phyloP scores from a whole-genome alignment of 2,888 invertebrate species.

The Drosophila putrida region DNA sequence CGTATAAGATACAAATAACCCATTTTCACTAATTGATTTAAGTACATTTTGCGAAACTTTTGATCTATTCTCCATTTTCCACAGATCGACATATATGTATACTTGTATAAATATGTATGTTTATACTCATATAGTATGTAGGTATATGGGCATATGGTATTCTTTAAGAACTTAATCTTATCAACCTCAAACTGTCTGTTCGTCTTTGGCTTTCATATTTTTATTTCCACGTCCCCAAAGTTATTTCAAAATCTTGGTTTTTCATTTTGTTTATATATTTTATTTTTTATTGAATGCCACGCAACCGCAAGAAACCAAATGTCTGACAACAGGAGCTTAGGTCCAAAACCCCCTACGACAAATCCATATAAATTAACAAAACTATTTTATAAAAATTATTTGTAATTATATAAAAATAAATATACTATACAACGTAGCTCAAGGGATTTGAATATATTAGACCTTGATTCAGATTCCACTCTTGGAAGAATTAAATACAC shows the following conservation, averaged over 20 bases:
- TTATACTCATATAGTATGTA: background rate
- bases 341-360: conserved; percentile 16
- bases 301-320: conserved; percentile 19
- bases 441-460: background rate
- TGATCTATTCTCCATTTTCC: conserved; percentile 12
- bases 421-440: background rate
- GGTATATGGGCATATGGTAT: conserved; percentile 26
- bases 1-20: background rate
- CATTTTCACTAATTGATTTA: background rate
- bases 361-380: conserved; percentile 26
- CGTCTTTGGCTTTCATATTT: conserved; percentile 36
- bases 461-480: background rate
- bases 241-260: conserved; percentile 21
- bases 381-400: background rate
- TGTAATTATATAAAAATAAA: background rate
- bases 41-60: background rate
- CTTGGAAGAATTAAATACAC: background rate
- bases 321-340: conserved; percentile 42
- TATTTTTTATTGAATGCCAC: conserved; percentile 11
- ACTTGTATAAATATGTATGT: background rate
- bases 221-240: conserved; percentile 23
- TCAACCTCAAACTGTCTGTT: conserved; percentile 62
- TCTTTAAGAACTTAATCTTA: conserved; percentile 54
- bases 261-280: conserved; percentile 1
- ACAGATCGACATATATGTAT: conserved; percentile 6